A percentile compares a stretch with the other conserved stretches of the same genome.
These are phyloP conservation scores for Loripinus fragilis DNA, from an alignment of 2,888 invertebrate species.

Conservation along the genomic window DNA sequence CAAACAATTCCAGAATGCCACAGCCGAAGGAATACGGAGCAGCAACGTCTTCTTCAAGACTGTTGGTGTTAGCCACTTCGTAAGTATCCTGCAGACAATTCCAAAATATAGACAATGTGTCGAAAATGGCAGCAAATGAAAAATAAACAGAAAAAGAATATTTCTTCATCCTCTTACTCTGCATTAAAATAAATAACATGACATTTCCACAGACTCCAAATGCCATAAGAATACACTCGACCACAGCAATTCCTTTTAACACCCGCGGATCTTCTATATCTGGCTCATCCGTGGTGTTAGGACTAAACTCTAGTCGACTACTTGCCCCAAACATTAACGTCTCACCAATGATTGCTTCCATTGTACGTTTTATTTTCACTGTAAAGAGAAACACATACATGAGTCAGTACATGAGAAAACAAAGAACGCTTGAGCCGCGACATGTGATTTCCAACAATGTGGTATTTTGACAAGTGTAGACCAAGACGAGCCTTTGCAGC, in stretches of 20 bases:
- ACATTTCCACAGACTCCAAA: constrained; percentile 24
- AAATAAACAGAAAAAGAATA: constrained; percentile 31
- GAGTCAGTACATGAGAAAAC: too few species aligned
- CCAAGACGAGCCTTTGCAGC: too few species aligned
- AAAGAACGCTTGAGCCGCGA: too few species aligned
- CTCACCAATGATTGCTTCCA: too few species aligned
- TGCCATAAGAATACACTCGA: constrained; percentile 16
- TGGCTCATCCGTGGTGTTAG: background rate
- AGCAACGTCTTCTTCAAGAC: background rate
- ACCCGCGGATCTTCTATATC: constrained; percentile 10
- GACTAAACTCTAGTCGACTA: too few species aligned
- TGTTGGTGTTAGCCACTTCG: background rate
- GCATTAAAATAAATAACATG: constrained; percentile 28
- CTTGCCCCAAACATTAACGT: too few species aligned
- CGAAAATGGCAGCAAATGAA: constrained; percentile 22
- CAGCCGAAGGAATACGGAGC: constrained; percentile 20
- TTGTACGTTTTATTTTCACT: too few species aligned
- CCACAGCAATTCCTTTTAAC: background rate
- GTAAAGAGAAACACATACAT: too few species aligned
- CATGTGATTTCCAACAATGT: too few species aligned
- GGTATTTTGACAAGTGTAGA: too few species aligned
- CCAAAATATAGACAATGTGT: constrained; percentile 24
- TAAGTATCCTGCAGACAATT: constrained; percentile 23
- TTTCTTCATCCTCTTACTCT: constrained; percentile 25
- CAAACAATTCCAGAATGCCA: constrained; percentile 25